Evolutionary conservation across 2,797 vertebrate species (phyloP).

Genomic region (Bothrops alternatus): DNA sequence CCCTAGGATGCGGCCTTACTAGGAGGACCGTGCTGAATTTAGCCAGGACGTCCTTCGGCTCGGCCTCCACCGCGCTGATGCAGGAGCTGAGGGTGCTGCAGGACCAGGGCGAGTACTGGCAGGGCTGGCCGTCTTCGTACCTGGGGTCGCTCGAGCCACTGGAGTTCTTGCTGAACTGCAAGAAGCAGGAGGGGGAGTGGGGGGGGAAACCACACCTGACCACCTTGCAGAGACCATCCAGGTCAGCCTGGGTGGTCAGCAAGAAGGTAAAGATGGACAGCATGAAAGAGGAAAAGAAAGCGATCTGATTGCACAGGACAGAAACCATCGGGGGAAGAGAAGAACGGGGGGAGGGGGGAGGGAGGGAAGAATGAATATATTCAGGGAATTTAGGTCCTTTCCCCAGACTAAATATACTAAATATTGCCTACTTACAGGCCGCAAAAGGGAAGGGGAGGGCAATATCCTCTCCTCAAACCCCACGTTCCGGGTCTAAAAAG

Average conservation of each 20-base stretch:
- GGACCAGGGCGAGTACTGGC: conserved; percentile 95
- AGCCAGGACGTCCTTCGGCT: conserved; percentile 79
- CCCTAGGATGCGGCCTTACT: conserved; percentile 64
- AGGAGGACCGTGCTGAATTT: conserved; percentile 81
- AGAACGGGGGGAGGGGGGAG: neutral
- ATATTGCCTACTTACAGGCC: too few species aligned
- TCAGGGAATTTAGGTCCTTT: neutral
- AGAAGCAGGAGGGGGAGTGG: conserved; percentile 45
- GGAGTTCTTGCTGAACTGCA: conserved; percentile 81
- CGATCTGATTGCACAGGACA: neutral
- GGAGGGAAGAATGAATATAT: neutral
- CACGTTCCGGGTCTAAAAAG: too few species aligned
- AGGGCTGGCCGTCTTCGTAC: conserved; percentile 84
- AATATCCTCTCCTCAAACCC: neutral
- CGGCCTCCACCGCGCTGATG: conserved; percentile 87
- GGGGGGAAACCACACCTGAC: conserved; percentile 17
- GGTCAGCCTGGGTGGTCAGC: neutral
- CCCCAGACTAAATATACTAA: too few species aligned
- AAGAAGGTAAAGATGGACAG: fast-evolving
- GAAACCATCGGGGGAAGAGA: neutral
- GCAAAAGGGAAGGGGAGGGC: neutral
- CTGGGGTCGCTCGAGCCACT: conserved; percentile 81
- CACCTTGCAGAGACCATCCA: conserved; percentile 26
- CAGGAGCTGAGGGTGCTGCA: conserved; percentile 87
- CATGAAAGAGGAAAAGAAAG: neutral